Evolutionary conservation across 1,140 invertebrate genomes (phyloP).

Genomic region (Temnothorax nylanderi): DNA sequence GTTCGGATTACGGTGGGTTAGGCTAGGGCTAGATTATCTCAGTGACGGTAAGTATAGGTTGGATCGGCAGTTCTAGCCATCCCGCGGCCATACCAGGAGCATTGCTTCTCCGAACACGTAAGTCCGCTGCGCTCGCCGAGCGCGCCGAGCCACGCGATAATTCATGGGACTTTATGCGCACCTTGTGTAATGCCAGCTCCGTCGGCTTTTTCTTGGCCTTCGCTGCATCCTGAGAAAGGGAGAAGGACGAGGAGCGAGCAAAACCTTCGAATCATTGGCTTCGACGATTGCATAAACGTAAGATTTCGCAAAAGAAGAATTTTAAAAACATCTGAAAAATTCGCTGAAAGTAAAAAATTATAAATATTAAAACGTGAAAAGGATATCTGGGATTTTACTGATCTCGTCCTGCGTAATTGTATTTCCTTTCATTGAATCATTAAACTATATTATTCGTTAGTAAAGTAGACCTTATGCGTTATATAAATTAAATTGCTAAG

Average conservation of each 20-base stretch:
- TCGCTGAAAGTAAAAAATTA: neutral
- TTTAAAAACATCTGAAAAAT: neutral
- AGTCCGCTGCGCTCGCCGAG: conserved; percentile 61
- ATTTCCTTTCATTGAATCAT: neutral
- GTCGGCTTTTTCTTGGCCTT: conserved; percentile 57
- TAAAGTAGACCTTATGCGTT: neutral
- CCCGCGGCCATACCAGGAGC: conserved; percentile 71
- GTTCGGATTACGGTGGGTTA: conserved; percentile 73
- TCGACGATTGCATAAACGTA: neutral
- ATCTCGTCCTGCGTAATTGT: conserved; percentile 7
- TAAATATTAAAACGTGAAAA: neutral
- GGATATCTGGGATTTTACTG: neutral
- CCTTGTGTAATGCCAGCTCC: conserved; percentile 74
- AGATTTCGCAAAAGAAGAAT: conserved; percentile 19
- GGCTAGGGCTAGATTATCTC: conserved; percentile 77
- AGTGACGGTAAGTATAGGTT: conserved; percentile 81
- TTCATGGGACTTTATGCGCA: conserved; percentile 78
- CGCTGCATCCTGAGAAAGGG: conserved; percentile 28
- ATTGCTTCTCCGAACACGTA: conserved; percentile 77
- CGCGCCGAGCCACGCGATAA: conserved; percentile 75
- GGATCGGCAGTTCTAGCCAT: conserved; percentile 70
- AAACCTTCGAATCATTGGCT: conserved; percentile 31
- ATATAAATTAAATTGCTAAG: neutral
- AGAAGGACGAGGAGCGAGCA: conserved; percentile 12
- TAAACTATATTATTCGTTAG: neutral